Conservation (phyloP, 2,797 vertebrate species). For the Sebastes trivittatus region DNA sequence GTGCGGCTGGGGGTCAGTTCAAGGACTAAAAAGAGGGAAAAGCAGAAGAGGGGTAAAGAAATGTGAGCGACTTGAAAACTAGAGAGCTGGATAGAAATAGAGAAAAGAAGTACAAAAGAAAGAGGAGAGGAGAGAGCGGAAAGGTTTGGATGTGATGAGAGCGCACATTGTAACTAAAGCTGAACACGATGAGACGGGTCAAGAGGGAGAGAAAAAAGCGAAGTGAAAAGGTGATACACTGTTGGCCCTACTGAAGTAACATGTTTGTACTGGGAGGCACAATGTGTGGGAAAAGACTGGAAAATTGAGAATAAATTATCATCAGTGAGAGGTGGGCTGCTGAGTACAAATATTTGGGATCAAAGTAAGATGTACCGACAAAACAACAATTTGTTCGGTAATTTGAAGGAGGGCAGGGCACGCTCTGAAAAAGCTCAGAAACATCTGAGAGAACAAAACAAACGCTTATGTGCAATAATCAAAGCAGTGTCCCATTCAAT, state of each 20-base stretch:
- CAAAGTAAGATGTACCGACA: slow-evolving; percentile 27
- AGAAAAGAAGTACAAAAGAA: slow-evolving; percentile 35
- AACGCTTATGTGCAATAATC: background rate
- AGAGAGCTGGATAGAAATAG: slow-evolving; percentile 32
- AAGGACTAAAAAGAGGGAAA: slow-evolving; percentile 55
- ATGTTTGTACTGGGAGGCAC: slow-evolving; percentile 48
- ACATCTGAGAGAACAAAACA: slow-evolving; percentile 5
- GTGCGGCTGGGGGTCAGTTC: slow-evolving; percentile 60
- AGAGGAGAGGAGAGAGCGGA: slow-evolving; percentile 39
- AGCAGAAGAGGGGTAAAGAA: slow-evolving; percentile 43
- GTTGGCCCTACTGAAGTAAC: slow-evolving; percentile 26
- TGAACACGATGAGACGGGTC: slow-evolving; percentile 42
- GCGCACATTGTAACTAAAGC: slow-evolving; percentile 63
- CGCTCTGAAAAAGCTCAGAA: background rate
- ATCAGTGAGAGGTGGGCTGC: slow-evolving; percentile 1
- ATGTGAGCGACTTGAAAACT: slow-evolving; percentile 42
- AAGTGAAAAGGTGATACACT: slow-evolving; percentile 56
- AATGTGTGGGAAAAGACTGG: slow-evolving; percentile 56
- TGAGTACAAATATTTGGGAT: slow-evolving; percentile 18
- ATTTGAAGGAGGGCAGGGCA: slow-evolving; percentile 20
- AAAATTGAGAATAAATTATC: slow-evolving; percentile 38
- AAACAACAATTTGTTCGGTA: slow-evolving; percentile 32
- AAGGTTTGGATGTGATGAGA: slow-evolving; percentile 64
- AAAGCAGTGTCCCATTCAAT: background rate
- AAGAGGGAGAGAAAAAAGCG: slow-evolving; percentile 48